These are phyloP conservation scores for Rousettus madagascariensis DNA, from an alignment of 2,797 vertebrate species.

Conservation along the genomic window DNA sequence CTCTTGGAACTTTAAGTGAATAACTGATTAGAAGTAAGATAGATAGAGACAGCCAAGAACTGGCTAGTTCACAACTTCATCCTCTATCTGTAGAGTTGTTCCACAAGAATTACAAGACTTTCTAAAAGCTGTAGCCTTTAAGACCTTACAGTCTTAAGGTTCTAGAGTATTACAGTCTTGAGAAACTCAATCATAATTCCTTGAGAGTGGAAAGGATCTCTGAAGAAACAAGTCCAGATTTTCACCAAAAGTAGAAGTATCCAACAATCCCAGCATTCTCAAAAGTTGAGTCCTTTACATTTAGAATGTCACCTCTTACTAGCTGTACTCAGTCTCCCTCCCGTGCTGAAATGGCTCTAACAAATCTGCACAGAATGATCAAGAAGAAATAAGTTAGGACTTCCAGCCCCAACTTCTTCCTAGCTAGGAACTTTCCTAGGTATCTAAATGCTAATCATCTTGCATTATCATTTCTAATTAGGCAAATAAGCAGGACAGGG, in stretches of 20 bases:
- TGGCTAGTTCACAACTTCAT: constrained; percentile 2
- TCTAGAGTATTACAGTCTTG: constrained; percentile 7
- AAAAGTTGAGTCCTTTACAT: background rate
- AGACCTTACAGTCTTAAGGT: background rate
- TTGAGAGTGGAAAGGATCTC: background rate
- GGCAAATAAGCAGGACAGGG: background rate
- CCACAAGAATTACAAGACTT: constrained; percentile 44
- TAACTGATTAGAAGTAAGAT: background rate
- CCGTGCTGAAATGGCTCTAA: background rate
- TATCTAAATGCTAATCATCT: background rate
- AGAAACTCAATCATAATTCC: constrained; percentile 17
- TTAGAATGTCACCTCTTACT: background rate
- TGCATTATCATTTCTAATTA: background rate
- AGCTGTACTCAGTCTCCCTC: background rate
- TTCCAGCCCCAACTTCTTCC: background rate
- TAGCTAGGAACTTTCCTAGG: background rate
- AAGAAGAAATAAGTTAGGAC: background rate
- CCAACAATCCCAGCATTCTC: background rate
- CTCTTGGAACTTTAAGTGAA: background rate
- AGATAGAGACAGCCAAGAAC: background rate
- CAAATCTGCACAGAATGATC: background rate
- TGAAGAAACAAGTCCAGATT: constrained; percentile 52
- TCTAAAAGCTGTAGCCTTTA: background rate
- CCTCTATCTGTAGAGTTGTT: constrained; percentile 21
- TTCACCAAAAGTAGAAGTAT: background rate